Evolutionary conservation across 2,888 invertebrate genomes (phyloP).

Genomic region (Lobophora halterata): DNA sequence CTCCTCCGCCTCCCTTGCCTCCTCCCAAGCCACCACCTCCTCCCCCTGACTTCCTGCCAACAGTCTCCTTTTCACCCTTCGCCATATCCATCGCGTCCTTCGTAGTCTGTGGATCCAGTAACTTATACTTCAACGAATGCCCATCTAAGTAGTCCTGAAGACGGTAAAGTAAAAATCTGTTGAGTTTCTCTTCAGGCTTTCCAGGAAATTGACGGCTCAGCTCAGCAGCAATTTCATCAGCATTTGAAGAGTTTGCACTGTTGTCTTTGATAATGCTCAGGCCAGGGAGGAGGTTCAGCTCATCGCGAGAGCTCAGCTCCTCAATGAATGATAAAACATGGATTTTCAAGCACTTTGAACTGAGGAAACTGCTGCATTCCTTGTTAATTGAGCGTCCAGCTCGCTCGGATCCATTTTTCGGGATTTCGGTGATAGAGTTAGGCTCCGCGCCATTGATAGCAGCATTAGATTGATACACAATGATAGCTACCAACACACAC

Average conservation of each 20-base stretch:
- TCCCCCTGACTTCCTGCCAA: slow-evolving; percentile 69
- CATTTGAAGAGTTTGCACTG: slow-evolving; percentile 64
- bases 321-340: slow-evolving; percentile 89
- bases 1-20: slow-evolving; percentile 65
- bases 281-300: slow-evolving; percentile 86
- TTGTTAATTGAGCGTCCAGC: slow-evolving; percentile 62
- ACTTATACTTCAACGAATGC: slow-evolving; percentile 86
- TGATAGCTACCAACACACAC: slow-evolving; percentile 34
- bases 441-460: slow-evolving; percentile 55
- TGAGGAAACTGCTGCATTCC: slow-evolving; percentile 69
- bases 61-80: slow-evolving; percentile 62
- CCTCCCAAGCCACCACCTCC: slow-evolving; percentile 65
- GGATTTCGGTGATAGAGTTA: slow-evolving; percentile 42
- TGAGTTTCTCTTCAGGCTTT: slow-evolving; percentile 87
- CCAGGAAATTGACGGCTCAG: slow-evolving; percentile 88
- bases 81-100: slow-evolving; percentile 78
- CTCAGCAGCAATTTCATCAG: slow-evolving; percentile 84
- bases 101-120: slow-evolving; percentile 83
- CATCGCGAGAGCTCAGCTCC: slow-evolving; percentile 85
- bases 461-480: slow-evolving; percentile 34
- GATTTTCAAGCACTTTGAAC: slow-evolving; percentile 88
- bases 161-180: slow-evolving; percentile 85
- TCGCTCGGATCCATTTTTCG: slow-evolving; percentile 41
- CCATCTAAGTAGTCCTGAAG: slow-evolving; percentile 86
- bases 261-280: slow-evolving; percentile 87